These are phyloP conservation scores for Phrixothrix hirtus DNA, from an alignment of 2,888 invertebrate genomes.

Conservation along the genomic window DNA sequence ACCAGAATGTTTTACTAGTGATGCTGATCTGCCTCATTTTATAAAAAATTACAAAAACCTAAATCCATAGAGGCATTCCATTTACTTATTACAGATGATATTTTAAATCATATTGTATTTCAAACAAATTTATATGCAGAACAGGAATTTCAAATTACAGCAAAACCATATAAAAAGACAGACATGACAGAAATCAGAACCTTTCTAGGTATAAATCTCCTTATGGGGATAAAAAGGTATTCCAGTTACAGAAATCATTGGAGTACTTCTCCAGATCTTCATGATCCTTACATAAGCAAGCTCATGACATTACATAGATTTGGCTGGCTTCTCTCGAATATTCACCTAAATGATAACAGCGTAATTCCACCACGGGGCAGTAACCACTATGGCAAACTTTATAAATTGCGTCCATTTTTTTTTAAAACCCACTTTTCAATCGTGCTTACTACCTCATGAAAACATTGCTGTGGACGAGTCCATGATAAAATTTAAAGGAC, in stretches of 20 bases:
- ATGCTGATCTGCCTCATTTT: too few species aligned
- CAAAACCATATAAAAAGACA: too few species aligned
- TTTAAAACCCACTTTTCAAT: neutral
- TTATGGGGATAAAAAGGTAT: slow-evolving; percentile 8
- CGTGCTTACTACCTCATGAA: neutral
- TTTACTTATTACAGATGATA: too few species aligned
- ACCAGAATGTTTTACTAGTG: too few species aligned
- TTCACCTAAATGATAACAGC: slow-evolving; percentile 2
- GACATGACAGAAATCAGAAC: too few species aligned
- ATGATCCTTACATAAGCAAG: slow-evolving; percentile 6
- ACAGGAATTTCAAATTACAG: too few species aligned
- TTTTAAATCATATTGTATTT: too few species aligned
- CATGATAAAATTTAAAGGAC: neutral
- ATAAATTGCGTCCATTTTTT: neutral
- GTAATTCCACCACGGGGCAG: neutral
- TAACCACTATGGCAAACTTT: too few species aligned
- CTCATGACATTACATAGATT: slow-evolving; percentile 6
- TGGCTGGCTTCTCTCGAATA: slow-evolving; percentile 1
- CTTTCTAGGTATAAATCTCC: slow-evolving; percentile 3
- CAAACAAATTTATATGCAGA: too few species aligned
- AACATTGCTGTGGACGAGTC: neutral
- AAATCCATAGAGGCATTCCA: too few species aligned
- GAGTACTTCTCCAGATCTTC: neutral
- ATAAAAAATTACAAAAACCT: too few species aligned
- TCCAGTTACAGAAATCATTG: slow-evolving; percentile 6